Evolutionary conservation across 2,113 vertebrate genomes (phyloP).

Genomic region (Sus scrofa): T2T-Sscrofa CM000813.6:58228501-58229000

Average conservation of each 20-base stretch:
- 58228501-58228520: slow-evolving; percentile 87
- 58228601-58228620: slow-evolving; percentile 90
- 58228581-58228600: slow-evolving; percentile 90
- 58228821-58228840: slow-evolving; percentile 92
- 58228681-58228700: slow-evolving; percentile 97
- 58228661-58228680: slow-evolving; percentile 96
- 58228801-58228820: slow-evolving; percentile 91
- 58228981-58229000: slow-evolving; percentile 93
- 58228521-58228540: slow-evolving; percentile 88
- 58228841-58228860: slow-evolving; percentile 91
- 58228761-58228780: slow-evolving; percentile 95
- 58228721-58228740: slow-evolving; percentile 97
- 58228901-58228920: slow-evolving; percentile 92
- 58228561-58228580: slow-evolving; percentile 91
- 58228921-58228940: slow-evolving; percentile 92
- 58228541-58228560: slow-evolving; percentile 88
- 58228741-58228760: slow-evolving; percentile 95
- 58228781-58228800: slow-evolving; percentile 94
- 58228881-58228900: slow-evolving; percentile 89
- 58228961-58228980: slow-evolving; percentile 89
- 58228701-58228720: slow-evolving; percentile 94
- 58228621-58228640: slow-evolving; percentile 95
- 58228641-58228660: slow-evolving; percentile 97
- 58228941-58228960: slow-evolving; percentile 87
- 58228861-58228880: slow-evolving; percentile 93